phyloP scores from a whole-genome alignment of 2,113 vertebrate species.

The Atherinomorus stipes region DNA sequence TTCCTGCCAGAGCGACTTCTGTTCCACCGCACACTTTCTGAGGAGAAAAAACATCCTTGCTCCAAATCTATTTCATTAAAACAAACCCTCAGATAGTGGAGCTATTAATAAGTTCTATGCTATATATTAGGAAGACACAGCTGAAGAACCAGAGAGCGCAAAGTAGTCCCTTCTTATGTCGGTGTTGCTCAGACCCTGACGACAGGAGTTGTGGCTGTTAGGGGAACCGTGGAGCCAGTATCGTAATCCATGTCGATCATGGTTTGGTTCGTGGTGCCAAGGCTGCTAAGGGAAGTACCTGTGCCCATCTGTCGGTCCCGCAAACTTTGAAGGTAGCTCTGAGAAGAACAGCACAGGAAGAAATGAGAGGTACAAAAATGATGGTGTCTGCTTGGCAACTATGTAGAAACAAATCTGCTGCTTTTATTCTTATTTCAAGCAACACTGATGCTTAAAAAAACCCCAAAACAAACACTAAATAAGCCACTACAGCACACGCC shows the following conservation, averaged over 20 bases:
- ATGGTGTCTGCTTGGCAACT: background rate
- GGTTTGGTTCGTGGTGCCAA: slow-evolving; percentile 80
- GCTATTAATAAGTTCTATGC: slow-evolving; percentile 24
- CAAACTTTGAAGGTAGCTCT: slow-evolving; percentile 93
- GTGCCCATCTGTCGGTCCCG: slow-evolving; percentile 87
- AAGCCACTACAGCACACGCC: slow-evolving; percentile 56
- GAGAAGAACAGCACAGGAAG: slow-evolving; percentile 30
- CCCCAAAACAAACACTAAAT: background rate
- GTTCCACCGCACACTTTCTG: slow-evolving; percentile 15
- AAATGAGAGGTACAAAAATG: slow-evolving; percentile 11
- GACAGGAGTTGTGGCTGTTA: slow-evolving; percentile 82
- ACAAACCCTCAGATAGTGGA: background rate
- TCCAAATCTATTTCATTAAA: slow-evolving; percentile 4
- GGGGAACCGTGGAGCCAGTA: slow-evolving; percentile 86
- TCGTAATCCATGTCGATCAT: slow-evolving; percentile 88
- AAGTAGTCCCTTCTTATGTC: slow-evolving; percentile 25
- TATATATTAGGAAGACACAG: slow-evolving; percentile 42
- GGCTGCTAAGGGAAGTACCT: slow-evolving; percentile 84
- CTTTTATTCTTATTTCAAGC: background rate
- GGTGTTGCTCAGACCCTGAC: slow-evolving; percentile 75
- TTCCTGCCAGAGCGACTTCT: slow-evolving; percentile 25
- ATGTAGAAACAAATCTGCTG: background rate
- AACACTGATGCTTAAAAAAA: too few relatives aligned
- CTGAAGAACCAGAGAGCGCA: slow-evolving; percentile 22
- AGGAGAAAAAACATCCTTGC: slow-evolving; percentile 5